Conservation (phyloP, 1,140 invertebrate genomes). For the Atta cephalotes region DNA sequence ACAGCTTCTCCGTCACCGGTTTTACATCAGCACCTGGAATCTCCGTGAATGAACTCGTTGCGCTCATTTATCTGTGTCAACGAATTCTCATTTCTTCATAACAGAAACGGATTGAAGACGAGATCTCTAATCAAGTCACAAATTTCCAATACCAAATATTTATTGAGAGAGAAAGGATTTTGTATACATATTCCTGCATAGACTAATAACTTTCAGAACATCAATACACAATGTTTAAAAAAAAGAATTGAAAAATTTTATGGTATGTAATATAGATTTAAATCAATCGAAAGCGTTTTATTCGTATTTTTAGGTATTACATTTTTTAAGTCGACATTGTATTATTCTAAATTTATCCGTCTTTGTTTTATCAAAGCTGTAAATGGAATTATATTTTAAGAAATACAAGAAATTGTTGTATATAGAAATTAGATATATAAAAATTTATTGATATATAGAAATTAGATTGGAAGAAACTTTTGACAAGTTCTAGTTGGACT, state of each 20-base stretch:
- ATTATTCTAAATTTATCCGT: background rate
- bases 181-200: background rate
- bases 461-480: background rate
- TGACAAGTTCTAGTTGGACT: background rate
- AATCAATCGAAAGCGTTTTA: background rate
- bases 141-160: constrained; percentile 4
- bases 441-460: background rate
- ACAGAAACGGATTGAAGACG: background rate
- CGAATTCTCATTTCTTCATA: background rate
- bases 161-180: constrained; percentile 2
- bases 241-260: background rate
- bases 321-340: background rate
- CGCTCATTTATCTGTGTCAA: background rate
- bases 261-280: background rate
- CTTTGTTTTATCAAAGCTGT: background rate
- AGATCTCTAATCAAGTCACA: background rate
- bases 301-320: background rate
- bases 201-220: background rate
- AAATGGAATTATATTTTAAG: background rate
- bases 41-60: background rate
- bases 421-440: background rate
- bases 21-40: constrained; percentile 24
- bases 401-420: background rate
- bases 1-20: constrained; percentile 17
- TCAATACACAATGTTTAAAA: background rate